Percentiles rank a stretch among this genome's conserved stretches.
Evolutionary conservation across 1,140 invertebrate genomes (phyloP).

Genomic region (Drosophila sp.): DNA sequence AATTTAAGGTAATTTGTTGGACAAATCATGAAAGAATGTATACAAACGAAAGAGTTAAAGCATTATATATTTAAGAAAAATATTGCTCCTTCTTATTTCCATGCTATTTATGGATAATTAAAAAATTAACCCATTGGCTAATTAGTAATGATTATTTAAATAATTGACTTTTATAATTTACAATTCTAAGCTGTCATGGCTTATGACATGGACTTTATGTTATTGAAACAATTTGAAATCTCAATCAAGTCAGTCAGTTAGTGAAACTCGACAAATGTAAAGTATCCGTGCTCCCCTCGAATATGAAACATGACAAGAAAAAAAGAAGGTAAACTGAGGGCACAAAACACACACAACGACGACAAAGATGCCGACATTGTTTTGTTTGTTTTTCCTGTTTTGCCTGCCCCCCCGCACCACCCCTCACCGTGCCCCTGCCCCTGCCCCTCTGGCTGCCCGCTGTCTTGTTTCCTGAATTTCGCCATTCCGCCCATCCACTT

Average conservation of each 20-base stretch:
- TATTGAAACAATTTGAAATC: too few relatives aligned
- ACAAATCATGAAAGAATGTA: too few relatives aligned
- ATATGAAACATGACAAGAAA: background rate
- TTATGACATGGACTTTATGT: too few relatives aligned
- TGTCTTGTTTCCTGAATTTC: background rate
- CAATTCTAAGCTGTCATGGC: too few relatives aligned
- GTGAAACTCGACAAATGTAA: background rate
- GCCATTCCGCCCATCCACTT: constrained; percentile 16
- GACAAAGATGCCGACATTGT: constrained; percentile 23
- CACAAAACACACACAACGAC: constrained; percentile 10
- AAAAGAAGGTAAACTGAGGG: constrained; percentile 47
- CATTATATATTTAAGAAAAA: too few relatives aligned
- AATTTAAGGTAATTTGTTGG: too few relatives aligned
- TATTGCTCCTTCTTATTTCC: too few relatives aligned
- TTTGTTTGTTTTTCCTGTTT: constrained; percentile 48
- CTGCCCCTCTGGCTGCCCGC: background rate
- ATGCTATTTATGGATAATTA: too few relatives aligned
- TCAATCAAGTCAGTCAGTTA: background rate
- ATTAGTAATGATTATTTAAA: too few relatives aligned
- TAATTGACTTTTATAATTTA: too few relatives aligned
- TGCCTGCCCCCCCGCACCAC: constrained; percentile 14
- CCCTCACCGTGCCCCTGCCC: constrained; percentile 9
- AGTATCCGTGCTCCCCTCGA: background rate
- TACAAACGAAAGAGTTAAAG: too few relatives aligned
- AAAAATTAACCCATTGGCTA: too few relatives aligned